These are phyloP conservation scores for Athalia circularis DNA, from an alignment of 2,888 invertebrate genomes.

Conservation along the genomic window DNA sequence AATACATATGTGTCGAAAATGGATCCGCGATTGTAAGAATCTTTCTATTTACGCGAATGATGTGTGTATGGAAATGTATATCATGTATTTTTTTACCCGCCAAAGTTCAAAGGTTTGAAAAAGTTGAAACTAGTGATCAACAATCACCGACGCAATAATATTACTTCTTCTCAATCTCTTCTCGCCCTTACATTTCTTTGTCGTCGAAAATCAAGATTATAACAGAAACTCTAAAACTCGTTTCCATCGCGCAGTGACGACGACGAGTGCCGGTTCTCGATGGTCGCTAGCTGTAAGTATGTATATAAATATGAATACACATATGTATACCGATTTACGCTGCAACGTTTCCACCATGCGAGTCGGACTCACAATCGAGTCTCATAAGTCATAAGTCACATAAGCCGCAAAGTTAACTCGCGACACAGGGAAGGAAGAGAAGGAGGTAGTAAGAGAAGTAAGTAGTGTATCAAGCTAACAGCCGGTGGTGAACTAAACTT, in stretches of 20 bases:
- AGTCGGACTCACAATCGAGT: too few relatives aligned
- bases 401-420: neutral
- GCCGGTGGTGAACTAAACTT: slow-evolving; percentile 11
- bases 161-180: neutral
- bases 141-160: too few relatives aligned
- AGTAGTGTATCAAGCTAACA: neutral
- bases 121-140: too few relatives aligned
- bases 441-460: neutral
- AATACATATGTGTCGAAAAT: too few relatives aligned
- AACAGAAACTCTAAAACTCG: neutral
- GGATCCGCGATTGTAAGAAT: too few relatives aligned
- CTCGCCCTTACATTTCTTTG: neutral
- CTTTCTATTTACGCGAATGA: too few relatives aligned
- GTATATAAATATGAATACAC: neutral
- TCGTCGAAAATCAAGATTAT: neutral
- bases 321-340: neutral
- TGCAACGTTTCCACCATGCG: too few relatives aligned
- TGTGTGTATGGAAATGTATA: too few relatives aligned
- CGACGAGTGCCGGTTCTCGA: neutral
- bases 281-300: neutral
- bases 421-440: neutral
- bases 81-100: too few relatives aligned
- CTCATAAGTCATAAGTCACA: too few relatives aligned
- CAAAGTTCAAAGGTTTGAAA: too few relatives aligned
- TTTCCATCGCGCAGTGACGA: neutral